Evolutionary conservation across 1,140 invertebrate species (phyloP).

Genomic region (Parasteatoda tepidariorum): DNA sequence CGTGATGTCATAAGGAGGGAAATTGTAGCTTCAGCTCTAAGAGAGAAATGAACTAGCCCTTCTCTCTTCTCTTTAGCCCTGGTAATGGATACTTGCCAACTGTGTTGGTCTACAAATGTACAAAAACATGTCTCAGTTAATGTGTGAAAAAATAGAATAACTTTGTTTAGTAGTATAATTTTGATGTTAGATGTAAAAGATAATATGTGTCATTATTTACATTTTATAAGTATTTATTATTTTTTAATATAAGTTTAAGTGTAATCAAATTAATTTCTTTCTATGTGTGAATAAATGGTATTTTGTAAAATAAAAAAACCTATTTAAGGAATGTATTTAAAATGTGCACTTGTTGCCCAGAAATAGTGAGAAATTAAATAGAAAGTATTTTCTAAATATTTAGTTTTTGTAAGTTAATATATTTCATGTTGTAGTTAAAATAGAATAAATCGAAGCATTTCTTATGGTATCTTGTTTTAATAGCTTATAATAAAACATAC

Average conservation of each 20-base stretch:
- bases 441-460: not conserved
- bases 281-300: not conserved
- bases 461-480: not conserved
- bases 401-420: conserved; percentile 14
- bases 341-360: conserved; percentile 13
- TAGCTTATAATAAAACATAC: not conserved
- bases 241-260: not conserved
- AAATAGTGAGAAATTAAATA: conserved; percentile 11
- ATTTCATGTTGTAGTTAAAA: not conserved
- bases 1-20: no score
- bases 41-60: no score
- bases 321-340: not conserved
- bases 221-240: no score
- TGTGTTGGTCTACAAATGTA: no score
- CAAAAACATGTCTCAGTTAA: no score
- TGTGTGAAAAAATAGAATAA: no score
- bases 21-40: no score
- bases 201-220: no score
- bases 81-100: no score
- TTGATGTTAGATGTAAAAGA: no score
- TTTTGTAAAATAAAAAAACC: not conserved
- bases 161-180: no score
- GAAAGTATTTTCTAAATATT: conserved; percentile 23
- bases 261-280: not conserved
- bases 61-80: no score